Percentiles rank a stretch among this genome's conserved stretches.
Conservation (phyloP, 1,140 invertebrate genomes). For the Ips typographus region DNA sequence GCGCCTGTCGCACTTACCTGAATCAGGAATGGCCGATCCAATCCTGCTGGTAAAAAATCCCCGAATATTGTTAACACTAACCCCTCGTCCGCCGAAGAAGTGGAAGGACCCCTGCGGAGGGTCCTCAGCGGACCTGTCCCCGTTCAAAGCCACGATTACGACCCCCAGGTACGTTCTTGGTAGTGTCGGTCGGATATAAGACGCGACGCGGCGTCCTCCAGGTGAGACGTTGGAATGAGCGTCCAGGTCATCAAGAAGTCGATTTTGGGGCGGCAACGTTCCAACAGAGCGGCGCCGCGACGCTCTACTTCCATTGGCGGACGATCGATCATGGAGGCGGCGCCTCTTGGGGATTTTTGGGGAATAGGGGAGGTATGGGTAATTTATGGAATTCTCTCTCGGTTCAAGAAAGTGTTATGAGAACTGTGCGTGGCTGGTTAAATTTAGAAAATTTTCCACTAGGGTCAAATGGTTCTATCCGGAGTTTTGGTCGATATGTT, state of each 20-base stretch:
- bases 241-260: slow-evolving; percentile 31
- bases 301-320: slow-evolving; percentile 41
- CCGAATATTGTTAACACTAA: slow-evolving; percentile 60
- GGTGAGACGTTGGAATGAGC: slow-evolving; percentile 29
- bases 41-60: slow-evolving; percentile 59
- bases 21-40: slow-evolving; percentile 58
- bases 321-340: slow-evolving; percentile 17
- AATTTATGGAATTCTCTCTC: slow-evolving; percentile 46
- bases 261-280: slow-evolving; percentile 36
- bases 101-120: slow-evolving; percentile 31
- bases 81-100: slow-evolving; percentile 40
- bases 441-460: neutral
- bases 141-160: slow-evolving; percentile 33
- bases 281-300: slow-evolving; percentile 36
- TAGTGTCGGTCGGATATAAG: slow-evolving; percentile 12
- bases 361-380: slow-evolving; percentile 22
- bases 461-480: too few species aligned
- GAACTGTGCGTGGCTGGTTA: slow-evolving; percentile 26
- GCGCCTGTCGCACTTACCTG: slow-evolving; percentile 53
- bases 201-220: slow-evolving; percentile 30
- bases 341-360: slow-evolving; percentile 12
- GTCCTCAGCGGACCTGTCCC: slow-evolving; percentile 35
- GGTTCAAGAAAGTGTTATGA: slow-evolving; percentile 21
- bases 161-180: slow-evolving; percentile 33
- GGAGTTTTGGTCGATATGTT: too few species aligned